Evolutionary conservation across 2,113 vertebrate species (phyloP).

Genomic region (Limanda limanda): DNA sequence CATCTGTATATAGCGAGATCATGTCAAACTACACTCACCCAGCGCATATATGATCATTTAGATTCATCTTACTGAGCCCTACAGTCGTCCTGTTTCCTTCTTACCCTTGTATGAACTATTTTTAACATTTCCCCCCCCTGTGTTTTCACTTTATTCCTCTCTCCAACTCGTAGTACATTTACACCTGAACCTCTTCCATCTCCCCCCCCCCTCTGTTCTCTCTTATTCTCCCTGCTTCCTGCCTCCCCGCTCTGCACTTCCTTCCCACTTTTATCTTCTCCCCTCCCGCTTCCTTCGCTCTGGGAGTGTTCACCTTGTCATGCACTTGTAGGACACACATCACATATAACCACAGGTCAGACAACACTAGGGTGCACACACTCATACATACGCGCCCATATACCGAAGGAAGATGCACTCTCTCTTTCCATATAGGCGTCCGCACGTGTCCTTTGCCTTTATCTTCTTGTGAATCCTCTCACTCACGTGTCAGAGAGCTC

Average conservation of each 20-base stretch:
- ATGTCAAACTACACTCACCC: constrained; percentile 7
- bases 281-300: not conserved
- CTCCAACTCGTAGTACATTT: not conserved
- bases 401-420: not conserved
- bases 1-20: not conserved
- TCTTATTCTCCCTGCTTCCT: not conserved
- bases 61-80: not conserved
- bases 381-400: not conserved
- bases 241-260: not conserved
- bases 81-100: constrained; percentile 4
- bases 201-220: not conserved
- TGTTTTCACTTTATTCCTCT: not conserved
- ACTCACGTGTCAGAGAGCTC: not conserved
- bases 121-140: not conserved
- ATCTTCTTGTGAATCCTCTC: not conserved
- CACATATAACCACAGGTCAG: constrained; percentile 26
- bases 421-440: not conserved
- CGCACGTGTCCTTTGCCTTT: not conserved
- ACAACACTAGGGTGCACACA: not conserved
- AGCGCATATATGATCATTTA: constrained; percentile 5
- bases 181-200: not conserved
- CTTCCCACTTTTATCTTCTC: constrained; percentile 4
- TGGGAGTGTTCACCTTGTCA: constrained; percentile 27
- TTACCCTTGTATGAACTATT: not conserved
- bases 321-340: constrained; percentile 24